Base-by-base conservation (phyloP, 2,888 invertebrate genomes). In the Bursaphelenchus okinawaensis region DNA sequence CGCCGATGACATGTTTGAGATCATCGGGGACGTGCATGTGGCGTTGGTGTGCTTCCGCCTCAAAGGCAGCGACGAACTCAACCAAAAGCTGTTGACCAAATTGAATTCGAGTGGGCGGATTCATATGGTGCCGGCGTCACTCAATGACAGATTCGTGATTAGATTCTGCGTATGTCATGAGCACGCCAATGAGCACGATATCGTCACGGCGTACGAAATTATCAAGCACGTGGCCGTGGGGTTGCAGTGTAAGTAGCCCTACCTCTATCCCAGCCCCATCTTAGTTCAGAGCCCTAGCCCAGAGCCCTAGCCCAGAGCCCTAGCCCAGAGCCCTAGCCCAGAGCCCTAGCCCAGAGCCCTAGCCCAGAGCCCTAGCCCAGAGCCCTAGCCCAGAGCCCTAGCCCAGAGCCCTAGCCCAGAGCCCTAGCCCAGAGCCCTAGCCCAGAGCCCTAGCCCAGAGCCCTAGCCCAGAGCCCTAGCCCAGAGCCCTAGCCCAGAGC, bases 41-140 rank as follows among this genome's bases (percentile, higher is more conserved):
- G 83, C 82, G 16, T 70, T 83, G 8, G 83, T 83, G 3, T 83
- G 83, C 68, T 82, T 82, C 71, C 71, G 82, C 52, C 70, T 82
- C 66, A 78, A 80, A 73, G 79, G 73, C 0, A 82, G 87, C 24
- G 90, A 92, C 81, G 87, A 87, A 62, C 82, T 92, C 59, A 95
- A 95, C 83, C 92, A 94, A 84, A 92, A 91, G 83, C 86, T 96
- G 50, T 85, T 96, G 76, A 91, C 92, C 67, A 88, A 88, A 72
- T 92, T 96, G 76, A 96, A 96, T 83, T 93, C 91, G 67, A 93
- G 93, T 4, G 95, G 93, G 16, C 91, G 90, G 83, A 86, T 96
- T 68, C 95, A 96, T 84, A 95, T 96, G 94, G 94, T 80, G 12
- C 81, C 81, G 20, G 83, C 80, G 7, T 82, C 78, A n/a, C 70